Conservation (phyloP, 2,888 invertebrate species). For the Drosophila incognita region DNA sequence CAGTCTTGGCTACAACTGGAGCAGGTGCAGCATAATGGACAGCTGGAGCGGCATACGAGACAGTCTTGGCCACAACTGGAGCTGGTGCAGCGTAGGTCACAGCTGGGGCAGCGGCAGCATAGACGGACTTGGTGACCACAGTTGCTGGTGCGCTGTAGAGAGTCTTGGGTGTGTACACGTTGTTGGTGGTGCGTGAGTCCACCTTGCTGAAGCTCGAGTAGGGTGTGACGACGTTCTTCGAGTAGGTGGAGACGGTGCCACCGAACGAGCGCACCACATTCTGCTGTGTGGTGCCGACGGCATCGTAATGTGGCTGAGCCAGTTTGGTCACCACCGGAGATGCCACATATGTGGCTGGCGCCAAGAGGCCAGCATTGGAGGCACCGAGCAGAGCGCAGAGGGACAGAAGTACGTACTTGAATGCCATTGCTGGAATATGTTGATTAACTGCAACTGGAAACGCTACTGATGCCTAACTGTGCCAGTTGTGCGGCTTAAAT, state of each 20-base stretch:
- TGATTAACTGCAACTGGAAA: slow-evolving; percentile 43
- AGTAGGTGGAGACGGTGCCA: slow-evolving; percentile 86
- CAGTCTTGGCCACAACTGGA: slow-evolving; percentile 35
- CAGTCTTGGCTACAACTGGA: slow-evolving; percentile 37
- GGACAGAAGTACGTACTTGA: slow-evolving; percentile 86
- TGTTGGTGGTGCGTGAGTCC: slow-evolving; percentile 87
- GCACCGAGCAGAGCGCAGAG: slow-evolving; percentile 87
- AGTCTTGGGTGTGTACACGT: slow-evolving; percentile 85
- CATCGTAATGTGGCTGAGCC: slow-evolving; percentile 79
- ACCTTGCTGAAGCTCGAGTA: slow-evolving; percentile 87
- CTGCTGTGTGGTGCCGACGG: slow-evolving; percentile 86
- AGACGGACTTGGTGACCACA: slow-evolving; percentile 75
- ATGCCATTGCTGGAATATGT: slow-evolving; percentile 73
- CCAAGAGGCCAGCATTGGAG: slow-evolving; percentile 87
- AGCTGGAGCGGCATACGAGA: slow-evolving; percentile 43
- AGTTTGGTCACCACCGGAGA: slow-evolving; percentile 76
- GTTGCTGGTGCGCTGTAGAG: slow-evolving; percentile 74
- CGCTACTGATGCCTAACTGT: slow-evolving; percentile 64
- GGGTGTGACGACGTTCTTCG: slow-evolving; percentile 87
- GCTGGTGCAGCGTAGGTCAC: slow-evolving; percentile 69
- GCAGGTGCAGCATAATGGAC: slow-evolving; percentile 69
- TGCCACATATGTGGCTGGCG: slow-evolving; percentile 66
- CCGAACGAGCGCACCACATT: slow-evolving; percentile 87
- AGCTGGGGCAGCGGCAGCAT: slow-evolving; percentile 57
- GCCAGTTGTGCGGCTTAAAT: slow-evolving; percentile 55